Evolutionary conservation across 2,888 invertebrate genomes (phyloP), one percentile per base, ranked within the genome.

Genomic region (Meiosimyza decipiens): DNA sequence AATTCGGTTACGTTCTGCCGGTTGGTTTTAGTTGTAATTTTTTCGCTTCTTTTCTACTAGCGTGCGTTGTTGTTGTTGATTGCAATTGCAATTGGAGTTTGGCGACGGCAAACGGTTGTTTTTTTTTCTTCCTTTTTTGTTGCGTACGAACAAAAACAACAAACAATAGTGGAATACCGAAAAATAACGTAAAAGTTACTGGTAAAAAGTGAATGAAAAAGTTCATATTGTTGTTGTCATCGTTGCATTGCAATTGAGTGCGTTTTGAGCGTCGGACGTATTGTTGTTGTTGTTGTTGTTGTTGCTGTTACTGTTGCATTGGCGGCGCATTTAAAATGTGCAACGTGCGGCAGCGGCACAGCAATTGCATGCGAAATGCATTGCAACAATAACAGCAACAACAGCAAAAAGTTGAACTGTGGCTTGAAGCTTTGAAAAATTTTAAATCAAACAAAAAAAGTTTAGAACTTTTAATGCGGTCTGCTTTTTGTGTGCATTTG

Each of bases 381-480:
- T 40, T 40, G 33, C 57, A 71, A 59, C 71, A 57, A 65, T 40
- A 71, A 71, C 64, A 66, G 28, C 47, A 55, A 57, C 64, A 59
- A 47, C 51, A 67, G 52, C 49, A 40, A 22, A 73, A 55, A 76
- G 13, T 75, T 28, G 75, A 70, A 76, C 70, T 75, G 69, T 18
- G 60, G 54, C 52, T 63, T 72, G 68, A 51, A 69, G 55, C 51
- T 51, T 52, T 49, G 68, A 49, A 33, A 63, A 5, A 7, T 16
- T n/a, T 16, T n/a, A 28, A n/a, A 64, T 64, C n/a, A 9, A 51
- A 71, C 47, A 66, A 57, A 57, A 57, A 28, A 22, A 22, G 12
- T 57, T 22, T 57, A 22, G n/a, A n/a, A 16, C 54, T 54, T n/a
- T 33, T 28, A 28, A n/a, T 60, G 57, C 13, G n/a, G 67, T 69